Percentiles rank a stretch among this genome's conserved stretches.
phyloP scores from a whole-genome alignment of 2,797 vertebrate genomes.

The Cyclopterus lumpus region DNA sequence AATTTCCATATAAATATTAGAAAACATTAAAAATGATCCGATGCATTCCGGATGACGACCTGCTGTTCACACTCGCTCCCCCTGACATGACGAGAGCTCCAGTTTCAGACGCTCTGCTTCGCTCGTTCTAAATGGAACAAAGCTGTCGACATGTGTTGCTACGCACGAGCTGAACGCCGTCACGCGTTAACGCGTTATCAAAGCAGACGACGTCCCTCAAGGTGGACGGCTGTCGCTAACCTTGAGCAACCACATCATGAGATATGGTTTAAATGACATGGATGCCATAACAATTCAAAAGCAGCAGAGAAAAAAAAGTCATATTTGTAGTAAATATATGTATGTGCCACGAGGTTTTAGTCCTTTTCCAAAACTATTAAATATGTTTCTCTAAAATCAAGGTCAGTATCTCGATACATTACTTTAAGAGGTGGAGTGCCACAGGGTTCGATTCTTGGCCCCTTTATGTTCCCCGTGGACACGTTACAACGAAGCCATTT shows the following conservation, averaged over 20 bases:
- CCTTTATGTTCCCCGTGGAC: slow-evolving; percentile 1
- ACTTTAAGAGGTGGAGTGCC: not conserved
- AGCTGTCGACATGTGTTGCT: slow-evolving; percentile 30
- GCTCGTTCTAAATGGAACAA: slow-evolving; percentile 48
- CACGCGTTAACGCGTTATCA: slow-evolving; percentile 44
- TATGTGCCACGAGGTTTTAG: not conserved
- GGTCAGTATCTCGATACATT: not conserved
- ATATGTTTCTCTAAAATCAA: not conserved
- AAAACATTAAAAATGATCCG: slow-evolving; percentile 4
- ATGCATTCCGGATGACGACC: slow-evolving; percentile 33
- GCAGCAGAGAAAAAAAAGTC: not conserved
- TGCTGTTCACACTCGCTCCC: slow-evolving; percentile 47
- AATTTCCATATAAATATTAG: not conserved
- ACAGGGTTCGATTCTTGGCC: not conserved
- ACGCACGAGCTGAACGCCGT: not conserved
- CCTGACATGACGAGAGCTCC: slow-evolving; percentile 28
- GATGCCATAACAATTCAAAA: not conserved
- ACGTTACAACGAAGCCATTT: not conserved
- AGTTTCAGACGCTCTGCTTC: slow-evolving; percentile 34
- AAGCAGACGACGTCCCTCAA: slow-evolving; percentile 29
- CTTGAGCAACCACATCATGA: not conserved
- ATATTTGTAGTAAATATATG: not conserved
- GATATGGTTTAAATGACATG: not conserved
- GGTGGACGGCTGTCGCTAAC: slow-evolving; percentile 20
- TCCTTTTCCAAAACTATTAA: not conserved